Conservation (phyloP, 2,888 invertebrate genomes). For the Pseudanteris insignis region DNA sequence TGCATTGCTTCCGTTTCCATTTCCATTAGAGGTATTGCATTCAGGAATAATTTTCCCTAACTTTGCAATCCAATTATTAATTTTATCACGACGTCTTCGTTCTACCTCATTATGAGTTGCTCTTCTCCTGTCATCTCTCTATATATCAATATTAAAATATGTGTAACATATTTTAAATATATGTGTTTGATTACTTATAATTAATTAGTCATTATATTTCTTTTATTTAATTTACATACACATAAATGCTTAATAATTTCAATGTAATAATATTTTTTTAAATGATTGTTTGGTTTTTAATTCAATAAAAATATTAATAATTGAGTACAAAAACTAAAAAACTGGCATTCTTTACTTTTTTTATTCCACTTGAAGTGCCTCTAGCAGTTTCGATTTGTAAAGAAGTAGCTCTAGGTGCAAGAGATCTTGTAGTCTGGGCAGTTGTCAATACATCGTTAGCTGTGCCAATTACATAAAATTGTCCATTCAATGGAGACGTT, state of each 20-base stretch:
- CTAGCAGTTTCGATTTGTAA: slow-evolving; percentile 69
- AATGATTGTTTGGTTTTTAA: too few species aligned
- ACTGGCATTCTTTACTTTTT: slow-evolving; percentile 71
- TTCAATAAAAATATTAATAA: too few species aligned
- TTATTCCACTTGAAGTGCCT: slow-evolving; percentile 68
- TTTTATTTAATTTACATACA: too few species aligned
- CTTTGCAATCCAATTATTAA: slow-evolving; percentile 96
- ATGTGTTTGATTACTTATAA: too few species aligned
- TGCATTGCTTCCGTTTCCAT: slow-evolving; percentile 56
- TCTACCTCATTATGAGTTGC: slow-evolving; percentile 97
- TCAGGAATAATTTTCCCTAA: slow-evolving; percentile 90
- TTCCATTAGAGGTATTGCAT: slow-evolving; percentile 65
- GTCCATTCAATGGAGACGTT: slow-evolving; percentile 73
- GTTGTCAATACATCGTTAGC: slow-evolving; percentile 80
- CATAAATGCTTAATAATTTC: too few species aligned
- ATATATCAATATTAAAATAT: too few species aligned
- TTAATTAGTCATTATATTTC: too few species aligned
- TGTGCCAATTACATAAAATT: slow-evolving; percentile 85
- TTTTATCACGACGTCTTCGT: slow-evolving; percentile 91
- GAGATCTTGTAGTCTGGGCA: slow-evolving; percentile 70
- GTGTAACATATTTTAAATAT: too few species aligned
- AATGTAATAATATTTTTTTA: too few species aligned
- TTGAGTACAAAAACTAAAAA: too few species aligned
- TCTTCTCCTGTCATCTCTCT: slow-evolving; percentile 87
- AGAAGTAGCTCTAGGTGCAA: slow-evolving; percentile 70